Conservation (phyloP, 2,113 vertebrate species). For the Myodes glareolus region DNA sequence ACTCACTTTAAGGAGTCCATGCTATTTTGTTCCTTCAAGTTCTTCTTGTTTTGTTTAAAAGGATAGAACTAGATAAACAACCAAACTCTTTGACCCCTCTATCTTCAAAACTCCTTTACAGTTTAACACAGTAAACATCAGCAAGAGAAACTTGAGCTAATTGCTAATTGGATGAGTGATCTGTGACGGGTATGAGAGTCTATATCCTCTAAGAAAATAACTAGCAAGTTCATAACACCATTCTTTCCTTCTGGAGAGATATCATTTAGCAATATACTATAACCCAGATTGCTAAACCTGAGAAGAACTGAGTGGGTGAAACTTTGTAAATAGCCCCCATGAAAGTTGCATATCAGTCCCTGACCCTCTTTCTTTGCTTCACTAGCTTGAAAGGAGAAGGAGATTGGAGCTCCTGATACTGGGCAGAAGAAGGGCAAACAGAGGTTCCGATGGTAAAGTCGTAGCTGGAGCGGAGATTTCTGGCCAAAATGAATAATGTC, state of each 20-base stretch:
- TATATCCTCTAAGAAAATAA: background rate
- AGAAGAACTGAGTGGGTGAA: background rate
- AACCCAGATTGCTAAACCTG: background rate
- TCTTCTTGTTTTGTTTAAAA: background rate
- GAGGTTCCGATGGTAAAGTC: background rate
- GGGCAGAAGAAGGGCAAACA: background rate
- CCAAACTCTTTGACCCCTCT: background rate
- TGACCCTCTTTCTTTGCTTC: background rate
- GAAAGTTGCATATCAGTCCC: background rate
- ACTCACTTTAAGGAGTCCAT: background rate
- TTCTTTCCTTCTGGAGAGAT: background rate
- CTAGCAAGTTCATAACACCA: background rate
- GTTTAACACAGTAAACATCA: background rate
- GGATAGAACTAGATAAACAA: background rate
- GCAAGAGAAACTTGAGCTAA: background rate
- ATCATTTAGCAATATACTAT: conserved; percentile 27
- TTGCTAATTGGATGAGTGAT: background rate
- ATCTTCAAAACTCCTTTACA: background rate
- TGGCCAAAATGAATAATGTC: conserved; percentile 16
- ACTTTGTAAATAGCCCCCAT: conserved; percentile 37
- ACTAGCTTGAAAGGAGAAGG: background rate
- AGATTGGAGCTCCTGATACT: background rate
- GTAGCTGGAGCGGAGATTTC: background rate
- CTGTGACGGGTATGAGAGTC: background rate
- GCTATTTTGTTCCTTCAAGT: background rate